Percentiles rank a stretch among this genome's conserved stretches.
phyloP scores from a whole-genome alignment of 2,888 invertebrate species.

The Dryadula phaetusa region DNA sequence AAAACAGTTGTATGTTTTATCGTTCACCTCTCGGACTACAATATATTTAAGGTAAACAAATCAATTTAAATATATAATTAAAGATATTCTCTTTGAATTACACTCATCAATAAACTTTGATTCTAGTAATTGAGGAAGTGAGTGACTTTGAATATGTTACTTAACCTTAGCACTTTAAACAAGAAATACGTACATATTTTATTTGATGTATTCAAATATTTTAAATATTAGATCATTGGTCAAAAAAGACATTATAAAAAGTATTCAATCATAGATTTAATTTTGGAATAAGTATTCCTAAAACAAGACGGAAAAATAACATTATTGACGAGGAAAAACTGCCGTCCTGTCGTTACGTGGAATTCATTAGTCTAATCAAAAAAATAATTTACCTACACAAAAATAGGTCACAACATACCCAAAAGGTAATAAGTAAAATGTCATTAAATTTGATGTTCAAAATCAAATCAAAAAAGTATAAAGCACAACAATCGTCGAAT shows the following conservation, averaged over 20 bases:
- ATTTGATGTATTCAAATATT: slow-evolving; percentile 10
- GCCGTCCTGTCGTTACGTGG: no score
- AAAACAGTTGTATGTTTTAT: no score
- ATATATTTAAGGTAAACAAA: neutral
- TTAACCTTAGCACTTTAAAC: slow-evolving; percentile 13
- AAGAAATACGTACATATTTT: slow-evolving; percentile 1
- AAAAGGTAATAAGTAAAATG: no score
- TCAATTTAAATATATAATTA: neutral
- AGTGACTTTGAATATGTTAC: slow-evolving; percentile 4
- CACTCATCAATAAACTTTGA: neutral
- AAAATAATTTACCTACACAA: no score
- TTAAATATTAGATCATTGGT: slow-evolving; percentile 6
- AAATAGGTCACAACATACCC: no score
- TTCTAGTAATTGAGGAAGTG: slow-evolving; percentile 9
- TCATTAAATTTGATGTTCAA: no score
- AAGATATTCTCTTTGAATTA: neutral
- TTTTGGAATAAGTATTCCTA: slow-evolving; percentile 5
- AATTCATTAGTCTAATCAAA: no score
- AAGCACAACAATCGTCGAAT: no score
- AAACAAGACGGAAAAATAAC: neutral
- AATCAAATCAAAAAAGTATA: no score
- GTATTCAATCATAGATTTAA: neutral
- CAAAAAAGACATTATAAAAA: slow-evolving; percentile 11
- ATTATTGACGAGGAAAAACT: neutral
- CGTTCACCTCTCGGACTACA: no score